Conservation (phyloP, 1,140 invertebrate species). For the Diachasma alloeum region DNA sequence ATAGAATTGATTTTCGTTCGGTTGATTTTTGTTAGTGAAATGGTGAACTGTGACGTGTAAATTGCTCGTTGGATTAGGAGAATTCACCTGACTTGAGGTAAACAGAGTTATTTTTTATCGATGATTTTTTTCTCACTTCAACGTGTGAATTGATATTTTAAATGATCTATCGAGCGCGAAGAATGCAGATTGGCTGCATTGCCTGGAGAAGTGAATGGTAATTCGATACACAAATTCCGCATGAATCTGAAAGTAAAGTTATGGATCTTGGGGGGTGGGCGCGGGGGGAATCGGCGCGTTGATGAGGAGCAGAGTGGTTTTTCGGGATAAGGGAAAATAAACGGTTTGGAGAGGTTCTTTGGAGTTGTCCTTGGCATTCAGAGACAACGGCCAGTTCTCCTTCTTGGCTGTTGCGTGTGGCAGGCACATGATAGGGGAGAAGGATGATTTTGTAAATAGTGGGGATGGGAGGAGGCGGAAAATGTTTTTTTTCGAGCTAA, state of each 20-base stretch:
- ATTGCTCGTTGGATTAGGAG: background rate
- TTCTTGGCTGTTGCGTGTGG: background rate
- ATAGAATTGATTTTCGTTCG: background rate
- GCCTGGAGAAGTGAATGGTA: background rate
- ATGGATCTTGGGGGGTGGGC: background rate
- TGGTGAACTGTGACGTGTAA: background rate
- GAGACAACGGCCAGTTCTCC: background rate
- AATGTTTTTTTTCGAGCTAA: background rate
- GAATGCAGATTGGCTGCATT: background rate
- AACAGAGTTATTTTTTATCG: background rate
- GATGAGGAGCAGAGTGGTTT: too few relatives aligned
- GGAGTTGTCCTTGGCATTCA: conserved; percentile 29
- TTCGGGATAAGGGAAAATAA: background rate
- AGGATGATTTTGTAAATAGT: background rate
- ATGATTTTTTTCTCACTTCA: background rate
- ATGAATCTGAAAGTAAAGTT: background rate
- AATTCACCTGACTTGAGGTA: background rate
- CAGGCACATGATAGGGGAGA: background rate
- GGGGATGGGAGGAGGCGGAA: background rate
- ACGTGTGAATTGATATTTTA: background rate
- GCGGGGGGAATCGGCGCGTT: too few relatives aligned
- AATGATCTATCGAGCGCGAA: background rate
- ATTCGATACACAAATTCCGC: background rate
- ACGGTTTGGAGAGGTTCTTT: too few relatives aligned
- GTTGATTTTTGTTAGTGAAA: background rate